Base-by-base conservation (phyloP, 2,888 invertebrate genomes). In the Eupithecia tripunctaria region DNA sequence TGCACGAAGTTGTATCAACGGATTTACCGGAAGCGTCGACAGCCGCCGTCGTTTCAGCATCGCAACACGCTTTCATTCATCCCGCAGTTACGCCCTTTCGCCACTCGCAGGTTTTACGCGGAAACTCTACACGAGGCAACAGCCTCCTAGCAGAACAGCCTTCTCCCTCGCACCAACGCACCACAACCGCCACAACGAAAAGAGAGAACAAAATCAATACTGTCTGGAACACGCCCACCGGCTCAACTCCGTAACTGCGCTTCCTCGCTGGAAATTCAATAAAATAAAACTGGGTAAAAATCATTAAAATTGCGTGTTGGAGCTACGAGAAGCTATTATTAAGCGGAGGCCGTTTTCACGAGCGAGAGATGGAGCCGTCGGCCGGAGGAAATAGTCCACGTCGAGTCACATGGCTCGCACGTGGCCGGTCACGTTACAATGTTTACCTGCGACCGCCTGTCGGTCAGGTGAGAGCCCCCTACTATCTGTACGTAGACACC, bases 11-110 rank as follows among this genome's bases (percentile, higher is more conserved):
- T 90, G 91, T 92, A 88, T 91, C 38, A 88, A 91, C 92, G 90
- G 94, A 93, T 90, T 93, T 95, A 85, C 92, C 94, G 89, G 95
- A 95, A 89, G 90, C 92, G 89, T 91, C 94, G 90, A 93, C 94
- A 87, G 91, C 95, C 85, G 90, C 91, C 89, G 92, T 92, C 87
- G 95, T 91, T 90, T 93, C 94, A 86, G 92, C 90, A 89, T 94
- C 94, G 93, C 93, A 93, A 85, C 95, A 94, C 88, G 93, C 89
- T 90, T 95, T 92, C 94, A 94, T 94, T 94, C 94, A 94, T 94
- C 91, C 93, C 89, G 81, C 83, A 87, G 86, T 87, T 94, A 92
- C 87, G 89, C 82, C 90, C 85, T 91, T 92, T 85, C 82, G 84
- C 79, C 80, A 78, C 85, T 82, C 80, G 79, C 76, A 71, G 78